Percentiles rank a stretch among this genome's conserved stretches.
Evolutionary conservation across 2,113 vertebrate genomes (phyloP).

Genomic region (Rhabdornis inornatus): DNA sequence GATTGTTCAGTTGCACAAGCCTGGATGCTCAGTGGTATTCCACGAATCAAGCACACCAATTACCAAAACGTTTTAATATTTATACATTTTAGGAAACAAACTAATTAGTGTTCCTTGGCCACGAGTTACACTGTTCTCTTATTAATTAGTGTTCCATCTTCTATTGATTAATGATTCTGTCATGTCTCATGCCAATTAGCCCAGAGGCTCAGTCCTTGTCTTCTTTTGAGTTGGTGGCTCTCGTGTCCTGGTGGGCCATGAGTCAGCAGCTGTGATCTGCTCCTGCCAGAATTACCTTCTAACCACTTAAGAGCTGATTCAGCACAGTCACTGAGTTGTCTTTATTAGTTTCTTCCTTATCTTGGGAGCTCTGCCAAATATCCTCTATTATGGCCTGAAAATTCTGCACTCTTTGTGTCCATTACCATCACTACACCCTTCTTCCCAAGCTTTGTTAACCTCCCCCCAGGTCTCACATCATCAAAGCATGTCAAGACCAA

Average conservation of each 20-base stretch:
- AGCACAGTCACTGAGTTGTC: neutral
- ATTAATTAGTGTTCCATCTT: neutral
- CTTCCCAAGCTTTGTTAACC: neutral
- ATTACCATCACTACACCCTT: neutral
- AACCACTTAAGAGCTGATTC: neutral
- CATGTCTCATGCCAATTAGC: neutral
- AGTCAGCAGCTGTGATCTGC: neutral
- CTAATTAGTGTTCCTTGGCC: neutral
- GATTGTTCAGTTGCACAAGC: neutral
- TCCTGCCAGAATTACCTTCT: neutral
- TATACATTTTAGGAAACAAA: neutral
- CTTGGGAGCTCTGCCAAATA: neutral
- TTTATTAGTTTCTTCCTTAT: neutral
- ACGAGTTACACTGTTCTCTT: neutral
- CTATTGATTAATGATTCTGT: neutral
- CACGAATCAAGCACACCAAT: neutral
- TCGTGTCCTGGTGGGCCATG: accelerated
- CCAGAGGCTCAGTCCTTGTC: neutral
- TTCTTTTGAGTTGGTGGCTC: neutral
- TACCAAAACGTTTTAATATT: neutral
- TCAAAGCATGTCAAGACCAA: neutral
- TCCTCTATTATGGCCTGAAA: neutral
- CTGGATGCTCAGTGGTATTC: neutral
- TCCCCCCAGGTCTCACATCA: neutral
- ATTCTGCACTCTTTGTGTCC: neutral